These are phyloP conservation scores for Campoletis sonorensis DNA, from an alignment of 1,140 invertebrate genomes.

Conservation along the genomic window DNA sequence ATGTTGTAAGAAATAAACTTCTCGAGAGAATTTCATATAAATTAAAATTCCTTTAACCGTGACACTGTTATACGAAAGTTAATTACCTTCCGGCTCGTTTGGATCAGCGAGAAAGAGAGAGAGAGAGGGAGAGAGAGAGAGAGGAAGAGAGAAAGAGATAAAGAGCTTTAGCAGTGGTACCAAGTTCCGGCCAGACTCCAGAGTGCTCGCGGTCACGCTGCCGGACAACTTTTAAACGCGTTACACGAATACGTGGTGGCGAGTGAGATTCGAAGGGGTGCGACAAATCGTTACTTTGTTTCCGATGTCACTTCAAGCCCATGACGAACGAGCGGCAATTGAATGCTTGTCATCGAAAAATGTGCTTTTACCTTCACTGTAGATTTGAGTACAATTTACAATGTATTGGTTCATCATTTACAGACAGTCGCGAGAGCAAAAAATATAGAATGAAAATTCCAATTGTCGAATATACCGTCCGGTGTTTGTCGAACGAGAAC, in stretches of 20 bases:
- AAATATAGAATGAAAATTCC: constrained; percentile 28
- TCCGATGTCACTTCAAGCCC: neutral
- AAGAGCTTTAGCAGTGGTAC: neutral
- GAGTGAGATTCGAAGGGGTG: neutral
- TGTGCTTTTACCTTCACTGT: neutral
- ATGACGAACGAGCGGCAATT: constrained; percentile 8
- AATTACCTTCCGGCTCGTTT: constrained; percentile 37
- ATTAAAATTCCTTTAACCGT: constrained; percentile 32
- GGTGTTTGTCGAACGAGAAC: constrained; percentile 12
- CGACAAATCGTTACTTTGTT: constrained; percentile 5
- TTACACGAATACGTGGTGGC: neutral
- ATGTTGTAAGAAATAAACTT: too few species aligned
- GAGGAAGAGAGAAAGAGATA: neutral
- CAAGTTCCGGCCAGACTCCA: neutral
- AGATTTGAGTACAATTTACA: neutral
- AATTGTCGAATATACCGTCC: neutral
- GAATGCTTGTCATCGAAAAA: neutral
- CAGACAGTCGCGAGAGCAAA: neutral
- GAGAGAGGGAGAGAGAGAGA: neutral
- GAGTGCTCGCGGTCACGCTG: neutral
- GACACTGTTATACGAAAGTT: constrained; percentile 52
- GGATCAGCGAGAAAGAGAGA: too few species aligned
- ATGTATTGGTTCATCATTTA: neutral
- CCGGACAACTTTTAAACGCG: constrained; percentile 33
- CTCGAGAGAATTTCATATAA: too few species aligned